Evolutionary conservation across 2,797 vertebrate species (phyloP), one percentile per base, ranked within the genome.

Genomic region (Coregonus sp.): DNA sequence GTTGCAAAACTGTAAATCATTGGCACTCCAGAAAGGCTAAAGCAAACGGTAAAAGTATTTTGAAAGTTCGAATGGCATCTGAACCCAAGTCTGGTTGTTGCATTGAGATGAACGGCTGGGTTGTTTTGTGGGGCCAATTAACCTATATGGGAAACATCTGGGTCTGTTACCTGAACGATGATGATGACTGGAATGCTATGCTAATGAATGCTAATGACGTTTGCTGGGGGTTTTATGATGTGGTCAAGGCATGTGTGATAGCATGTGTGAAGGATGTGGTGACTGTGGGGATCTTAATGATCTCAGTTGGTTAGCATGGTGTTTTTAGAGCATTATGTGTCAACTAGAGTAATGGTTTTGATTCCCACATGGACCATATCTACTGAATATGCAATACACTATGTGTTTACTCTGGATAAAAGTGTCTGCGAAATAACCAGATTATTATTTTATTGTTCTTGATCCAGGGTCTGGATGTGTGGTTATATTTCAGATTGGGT

Each of bases 401-500:
- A 20, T 18, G 52, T 20, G n/a, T 61, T 61, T 11, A 6, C 56
- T 61, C 15, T 61, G 56, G 56, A 14, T 16, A 4, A 74, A 14
- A n/a, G 14, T 3, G 29, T n/a, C 4, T 25, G 20, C 16, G 77
- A 50, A 18, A 56, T 56, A 18, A 15, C 37, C 37, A 40, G 6
- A 40, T 6, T 1, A 40, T 40, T 5, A 2, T 40, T 7, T 40
- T 40, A 40, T 11, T 47, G 9, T 47, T 12, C 9, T 47, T 47
- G 40, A 12, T 47, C 40, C 40, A 47, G 40, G 40, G 9, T 37
- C 15, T 68, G 66, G 52, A 12, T 69, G 51, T 70, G 66, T 25
- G 16, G 29, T 37, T 65, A 2, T 82, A 35, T 82, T 56, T 88
- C 85, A 99, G 98, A 99, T 99, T 1, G 98, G 98, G 59, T 99